Percentiles rank a stretch among this genome's conserved stretches.
phyloP scores from a whole-genome alignment of 2,888 invertebrate species.

The Digitonthophagus gazella region DNA sequence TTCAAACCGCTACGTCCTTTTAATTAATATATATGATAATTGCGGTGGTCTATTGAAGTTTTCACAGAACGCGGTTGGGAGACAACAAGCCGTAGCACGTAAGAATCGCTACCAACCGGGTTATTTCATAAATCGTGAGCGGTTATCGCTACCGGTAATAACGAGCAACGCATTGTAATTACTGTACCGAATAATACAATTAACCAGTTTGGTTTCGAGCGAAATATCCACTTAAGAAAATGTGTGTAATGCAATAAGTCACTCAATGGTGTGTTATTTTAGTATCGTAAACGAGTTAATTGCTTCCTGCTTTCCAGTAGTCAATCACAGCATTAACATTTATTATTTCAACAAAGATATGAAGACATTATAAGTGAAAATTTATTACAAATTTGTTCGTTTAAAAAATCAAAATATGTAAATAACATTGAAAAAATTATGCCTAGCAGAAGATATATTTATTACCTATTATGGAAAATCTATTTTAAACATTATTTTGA shows the following conservation, averaged over 20 bases:
- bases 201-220: neutral
- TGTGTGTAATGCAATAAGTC: neutral
- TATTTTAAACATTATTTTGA: too few relatives aligned
- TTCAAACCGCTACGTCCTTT: constrained; percentile 8
- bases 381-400: too few relatives aligned
- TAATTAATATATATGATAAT: constrained; percentile 18
- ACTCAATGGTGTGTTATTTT: neutral
- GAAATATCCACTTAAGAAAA: neutral
- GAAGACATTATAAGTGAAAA: too few relatives aligned
- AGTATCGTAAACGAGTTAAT: neutral
- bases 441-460: too few relatives aligned
- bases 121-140: neutral
- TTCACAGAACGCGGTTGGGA: neutral
- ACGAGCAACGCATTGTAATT: neutral
- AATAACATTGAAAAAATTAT: too few relatives aligned
- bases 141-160: neutral
- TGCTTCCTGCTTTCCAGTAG: neutral
- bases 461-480: too few relatives aligned
- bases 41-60: neutral
- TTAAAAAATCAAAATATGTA: too few relatives aligned
- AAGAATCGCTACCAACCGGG: neutral
- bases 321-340: neutral
- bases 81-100: neutral
- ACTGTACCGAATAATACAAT: neutral
- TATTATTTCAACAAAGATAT: too few relatives aligned